Percentiles rank a stretch among this genome's conserved stretches.
phyloP scores from a whole-genome alignment of 2,797 vertebrate species.

The Pagetopsis macropterus region DNA sequence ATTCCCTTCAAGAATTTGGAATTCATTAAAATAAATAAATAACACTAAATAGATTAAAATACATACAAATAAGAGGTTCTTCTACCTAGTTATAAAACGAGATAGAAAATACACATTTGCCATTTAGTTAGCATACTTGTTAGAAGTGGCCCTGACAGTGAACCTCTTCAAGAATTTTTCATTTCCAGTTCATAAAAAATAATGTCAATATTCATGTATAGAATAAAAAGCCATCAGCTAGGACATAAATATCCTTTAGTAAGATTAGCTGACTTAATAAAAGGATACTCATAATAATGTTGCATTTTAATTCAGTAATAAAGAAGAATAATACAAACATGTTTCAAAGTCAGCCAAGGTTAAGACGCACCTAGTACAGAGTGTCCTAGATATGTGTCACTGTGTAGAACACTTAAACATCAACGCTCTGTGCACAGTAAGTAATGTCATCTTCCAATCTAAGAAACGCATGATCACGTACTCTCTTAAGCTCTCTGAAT shows the following conservation, averaged over 20 bases:
- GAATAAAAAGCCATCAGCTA: neutral
- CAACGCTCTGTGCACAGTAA: neutral
- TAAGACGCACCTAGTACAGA: conserved; percentile 25
- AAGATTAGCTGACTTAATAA: conserved; percentile 1
- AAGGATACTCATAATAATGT: neutral
- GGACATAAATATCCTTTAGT: neutral
- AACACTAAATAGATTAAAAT: no score
- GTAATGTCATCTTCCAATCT: neutral
- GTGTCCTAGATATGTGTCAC: conserved; percentile 32
- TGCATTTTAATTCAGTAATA: neutral
- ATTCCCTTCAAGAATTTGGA: neutral
- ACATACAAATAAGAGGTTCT: neutral
- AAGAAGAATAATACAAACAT: neutral
- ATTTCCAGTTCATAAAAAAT: neutral
- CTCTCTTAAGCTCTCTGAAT: neutral
- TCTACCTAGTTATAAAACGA: neutral
- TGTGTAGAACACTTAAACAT: neutral
- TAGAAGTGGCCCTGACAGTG: neutral
- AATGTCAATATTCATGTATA: neutral
- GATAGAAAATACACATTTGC: neutral
- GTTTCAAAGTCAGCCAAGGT: conserved; percentile 8
- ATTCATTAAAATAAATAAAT: neutral
- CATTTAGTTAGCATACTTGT: neutral
- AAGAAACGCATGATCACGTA: neutral
- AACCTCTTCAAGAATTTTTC: neutral